These are phyloP conservation scores for Autographa gamma DNA, from an alignment of 2,888 invertebrate species.

Conservation along the genomic window DNA sequence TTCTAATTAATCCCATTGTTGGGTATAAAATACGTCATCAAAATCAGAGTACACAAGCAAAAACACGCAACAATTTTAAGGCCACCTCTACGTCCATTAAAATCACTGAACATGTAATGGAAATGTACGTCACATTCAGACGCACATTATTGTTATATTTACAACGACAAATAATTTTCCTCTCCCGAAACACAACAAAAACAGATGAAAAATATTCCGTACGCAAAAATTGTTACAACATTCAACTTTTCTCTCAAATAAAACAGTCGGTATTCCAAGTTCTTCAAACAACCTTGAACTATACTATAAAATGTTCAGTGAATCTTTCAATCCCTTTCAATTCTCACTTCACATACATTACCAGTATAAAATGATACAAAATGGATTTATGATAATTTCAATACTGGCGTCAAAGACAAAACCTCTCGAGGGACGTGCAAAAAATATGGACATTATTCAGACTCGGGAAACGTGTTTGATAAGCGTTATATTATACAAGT, in stretches of 20 bases:
- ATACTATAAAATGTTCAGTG: not conserved
- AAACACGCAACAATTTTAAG: not conserved
- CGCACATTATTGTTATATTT: constrained; percentile 4
- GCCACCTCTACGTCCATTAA: not conserved
- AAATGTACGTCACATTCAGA: constrained; percentile 4
- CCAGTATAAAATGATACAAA: constrained; percentile 25
- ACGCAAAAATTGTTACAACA: not conserved
- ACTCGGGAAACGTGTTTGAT: constrained; percentile 21
- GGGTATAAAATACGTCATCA: not conserved
- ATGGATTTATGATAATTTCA: constrained; percentile 45
- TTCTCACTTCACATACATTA: constrained; percentile 30
- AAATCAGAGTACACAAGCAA: not conserved
- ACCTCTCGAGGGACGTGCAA: constrained; percentile 25
- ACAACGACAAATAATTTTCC: not conserved
- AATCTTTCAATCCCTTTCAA: constrained; percentile 11
- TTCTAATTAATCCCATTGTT: too few species aligned
- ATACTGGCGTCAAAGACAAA: constrained; percentile 36
- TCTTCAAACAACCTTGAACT: not conserved
- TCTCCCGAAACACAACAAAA: not conserved
- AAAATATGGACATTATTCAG: constrained; percentile 43
- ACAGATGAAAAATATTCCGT: not conserved
- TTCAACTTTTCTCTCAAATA: not conserved
- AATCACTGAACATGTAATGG: constrained; percentile 4
- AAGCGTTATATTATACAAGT: constrained; percentile 24
- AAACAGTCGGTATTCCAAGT: not conserved